Evolutionary conservation across 1,140 invertebrate genomes (phyloP).

Genomic region (Drosophila lini): DNA sequence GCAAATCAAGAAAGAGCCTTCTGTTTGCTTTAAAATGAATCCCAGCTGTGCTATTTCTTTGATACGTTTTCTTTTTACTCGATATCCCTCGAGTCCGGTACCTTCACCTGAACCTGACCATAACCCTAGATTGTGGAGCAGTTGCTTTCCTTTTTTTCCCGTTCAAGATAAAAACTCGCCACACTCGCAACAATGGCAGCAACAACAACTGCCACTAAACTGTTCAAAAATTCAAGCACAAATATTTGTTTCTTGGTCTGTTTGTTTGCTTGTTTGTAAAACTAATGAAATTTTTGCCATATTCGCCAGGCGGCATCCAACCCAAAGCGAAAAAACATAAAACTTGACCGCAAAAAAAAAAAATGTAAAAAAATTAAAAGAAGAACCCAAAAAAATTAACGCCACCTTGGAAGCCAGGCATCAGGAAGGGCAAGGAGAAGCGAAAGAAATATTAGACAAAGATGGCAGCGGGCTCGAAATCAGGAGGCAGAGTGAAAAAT

Average conservation of each 20-base stretch:
- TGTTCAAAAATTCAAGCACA: constrained; percentile 78
- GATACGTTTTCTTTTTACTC: constrained; percentile 56
- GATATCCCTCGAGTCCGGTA: constrained; percentile 55
- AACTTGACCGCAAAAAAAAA: constrained; percentile 66
- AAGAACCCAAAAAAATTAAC: constrained; percentile 72
- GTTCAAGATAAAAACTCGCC: constrained; percentile 64
- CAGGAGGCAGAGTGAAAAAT: constrained; percentile 53
- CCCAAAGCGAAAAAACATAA: constrained; percentile 62
- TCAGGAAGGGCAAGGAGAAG: constrained; percentile 10
- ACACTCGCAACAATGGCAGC: constrained; percentile 41
- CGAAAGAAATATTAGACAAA: constrained; percentile 25
- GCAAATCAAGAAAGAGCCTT: neutral
- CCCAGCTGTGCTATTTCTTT: constrained; percentile 31
- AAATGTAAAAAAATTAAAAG: constrained; percentile 55
- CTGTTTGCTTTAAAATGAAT: constrained; percentile 34
- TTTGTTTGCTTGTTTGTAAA: constrained; percentile 81
- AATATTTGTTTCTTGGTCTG: constrained; percentile 80
- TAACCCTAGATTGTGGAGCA: constrained; percentile 64
- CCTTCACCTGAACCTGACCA: constrained; percentile 62
- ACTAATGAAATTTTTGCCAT: constrained; percentile 82
- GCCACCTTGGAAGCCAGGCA: constrained; percentile 49
- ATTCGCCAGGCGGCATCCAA: constrained; percentile 68
- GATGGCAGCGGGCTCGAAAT: constrained; percentile 16
- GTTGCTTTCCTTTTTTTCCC: constrained; percentile 22
- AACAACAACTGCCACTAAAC: constrained; percentile 61